These are phyloP conservation scores for Myotis myotis DNA, from an alignment of 2,797 vertebrate species.

Conservation along the genomic window DNA sequence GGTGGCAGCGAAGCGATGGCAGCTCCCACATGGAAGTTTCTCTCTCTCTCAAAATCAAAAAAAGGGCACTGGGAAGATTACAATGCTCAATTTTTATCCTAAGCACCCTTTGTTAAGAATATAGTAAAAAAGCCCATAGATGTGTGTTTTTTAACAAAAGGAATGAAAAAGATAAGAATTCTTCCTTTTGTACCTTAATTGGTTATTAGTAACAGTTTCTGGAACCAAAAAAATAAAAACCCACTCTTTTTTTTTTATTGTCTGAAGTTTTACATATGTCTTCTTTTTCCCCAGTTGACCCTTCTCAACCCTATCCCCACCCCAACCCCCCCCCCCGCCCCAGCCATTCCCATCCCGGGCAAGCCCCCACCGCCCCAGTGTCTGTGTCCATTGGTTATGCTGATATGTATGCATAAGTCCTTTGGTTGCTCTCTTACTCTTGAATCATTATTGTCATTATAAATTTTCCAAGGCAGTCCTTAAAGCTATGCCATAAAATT, in stretches of 20 bases:
- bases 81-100: slow-evolving; percentile 14
- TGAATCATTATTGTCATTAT: background rate
- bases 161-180: background rate
- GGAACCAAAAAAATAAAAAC: background rate
- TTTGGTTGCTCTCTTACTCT: background rate
- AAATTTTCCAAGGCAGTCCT: background rate
- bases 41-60: background rate
- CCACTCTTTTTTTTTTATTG: too few species aligned
- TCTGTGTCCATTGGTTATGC: too few species aligned
- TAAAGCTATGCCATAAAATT: background rate
- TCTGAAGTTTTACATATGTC: too few species aligned
- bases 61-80: background rate
- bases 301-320: too few species aligned
- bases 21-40: background rate
- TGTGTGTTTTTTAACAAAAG: background rate
- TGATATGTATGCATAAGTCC: too few species aligned
- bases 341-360: too few species aligned
- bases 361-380: too few species aligned
- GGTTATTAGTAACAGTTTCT: slow-evolving; percentile 5
- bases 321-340: too few species aligned
- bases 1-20: background rate
- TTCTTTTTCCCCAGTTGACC: too few species aligned
- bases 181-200: slow-evolving; percentile 3
- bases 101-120: background rate
- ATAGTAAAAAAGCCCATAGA: background rate